Base-by-base conservation (phyloP, 2,797 vertebrate genomes). In the Eulemur coronatus region DNA sequence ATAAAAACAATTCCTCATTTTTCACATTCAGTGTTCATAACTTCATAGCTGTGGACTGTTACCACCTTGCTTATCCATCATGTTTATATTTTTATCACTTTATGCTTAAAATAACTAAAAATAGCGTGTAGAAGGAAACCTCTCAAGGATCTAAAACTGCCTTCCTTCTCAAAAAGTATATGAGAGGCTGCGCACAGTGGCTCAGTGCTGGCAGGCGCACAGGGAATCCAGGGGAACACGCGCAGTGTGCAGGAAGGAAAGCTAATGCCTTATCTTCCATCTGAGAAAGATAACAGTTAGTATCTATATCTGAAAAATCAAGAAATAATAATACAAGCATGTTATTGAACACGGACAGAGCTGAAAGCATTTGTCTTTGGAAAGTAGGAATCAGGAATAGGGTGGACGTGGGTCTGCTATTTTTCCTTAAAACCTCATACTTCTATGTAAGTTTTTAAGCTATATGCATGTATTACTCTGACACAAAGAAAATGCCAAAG, bases 401-500 rank as follows among this genome's bases (percentile, higher is more conserved):
- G 15, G 8, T 33, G 11, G 55, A 86, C 76, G 41, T 1, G 3
- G 17, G 14, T 46, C 26, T 69, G 22, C 35, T 52, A 61, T 38
- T 89, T 84, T 91, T 38, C 59, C 75, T 28, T 28, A 84, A 91
- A 91, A 95, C 12, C 30, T 75, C 22, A 10, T 46, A 70, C 43
- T 87, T 86, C 46, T 26, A 65, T 35, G 4, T 38, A 96, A 46
- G 30, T 80, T 95, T 95, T 85, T 43, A 75, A 79, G 89, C 86
- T 28, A 75, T 33, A 33, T 30, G 38, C 38, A 28, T 38, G 35
- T 35, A 80, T 72, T 75, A 57, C n/a, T 90, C 22, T 22, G 41
- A 90, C 20, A 81, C 10, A 81, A 87, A 78, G n/a, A 97, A 95
- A 97, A 93, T 63, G 85, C 79, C 95, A 97, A 81, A 79, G 75